These are phyloP conservation scores for Lucifuga dentata DNA, from an alignment of 2,113 vertebrate species.

Conservation along the genomic window DNA sequence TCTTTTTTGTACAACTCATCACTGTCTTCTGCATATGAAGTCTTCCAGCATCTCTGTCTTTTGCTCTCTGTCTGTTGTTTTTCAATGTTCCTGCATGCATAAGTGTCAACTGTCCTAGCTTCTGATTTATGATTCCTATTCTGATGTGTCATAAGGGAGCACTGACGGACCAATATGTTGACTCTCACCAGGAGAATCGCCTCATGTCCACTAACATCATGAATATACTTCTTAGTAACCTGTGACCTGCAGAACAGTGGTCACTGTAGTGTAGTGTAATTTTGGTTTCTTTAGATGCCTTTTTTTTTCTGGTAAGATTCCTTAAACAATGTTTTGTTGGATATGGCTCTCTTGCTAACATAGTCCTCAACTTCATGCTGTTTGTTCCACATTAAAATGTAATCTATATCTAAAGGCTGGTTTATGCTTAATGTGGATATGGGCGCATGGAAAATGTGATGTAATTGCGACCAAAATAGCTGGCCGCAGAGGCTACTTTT, in stretches of 20 bases:
- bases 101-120: slow-evolving; percentile 60
- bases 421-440: no score
- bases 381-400: no score
- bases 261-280: no score
- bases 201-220: slow-evolving; percentile 59
- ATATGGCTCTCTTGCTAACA: slow-evolving; percentile 9
- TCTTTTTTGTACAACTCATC: slow-evolving; percentile 27
- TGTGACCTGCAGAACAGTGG: slow-evolving; percentile 45
- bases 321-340: slow-evolving; percentile 12
- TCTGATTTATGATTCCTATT: slow-evolving; percentile 68
- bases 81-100: slow-evolving; percentile 58
- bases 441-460: no score
- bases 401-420: no score
- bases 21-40: slow-evolving; percentile 43
- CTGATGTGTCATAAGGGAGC: slow-evolving; percentile 69
- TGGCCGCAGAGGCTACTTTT: no score
- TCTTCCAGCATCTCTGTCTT: slow-evolving; percentile 55
- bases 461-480: no score
- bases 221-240: slow-evolving; percentile 68
- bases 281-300: no score
- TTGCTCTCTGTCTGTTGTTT: slow-evolving; percentile 51
- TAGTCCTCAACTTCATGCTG: background rate
- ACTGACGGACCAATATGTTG: slow-evolving; percentile 69
- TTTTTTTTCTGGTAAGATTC: background rate
- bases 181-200: slow-evolving; percentile 54